These are phyloP conservation scores for Malthinus seriepunctatus DNA, from an alignment of 2,888 invertebrate genomes.

Conservation along the genomic window DNA sequence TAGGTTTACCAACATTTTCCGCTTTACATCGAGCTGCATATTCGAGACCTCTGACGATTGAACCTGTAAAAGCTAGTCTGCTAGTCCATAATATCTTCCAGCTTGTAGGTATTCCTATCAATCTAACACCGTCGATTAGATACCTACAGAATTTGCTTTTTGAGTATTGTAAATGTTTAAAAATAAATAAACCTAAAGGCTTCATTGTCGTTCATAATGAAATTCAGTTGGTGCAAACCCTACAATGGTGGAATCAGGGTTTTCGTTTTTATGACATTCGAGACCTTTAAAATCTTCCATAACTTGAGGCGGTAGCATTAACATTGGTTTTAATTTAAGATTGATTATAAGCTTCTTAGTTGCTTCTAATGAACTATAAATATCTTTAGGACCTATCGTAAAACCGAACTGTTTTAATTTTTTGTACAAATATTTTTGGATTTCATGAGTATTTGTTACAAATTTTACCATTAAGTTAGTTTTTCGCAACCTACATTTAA, in stretches of 20 bases:
- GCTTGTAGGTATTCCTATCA: constrained; percentile 81
- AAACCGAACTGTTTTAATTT: constrained; percentile 71
- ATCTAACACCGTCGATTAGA: constrained; percentile 63
- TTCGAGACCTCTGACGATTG: constrained; percentile 78
- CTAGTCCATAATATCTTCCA: constrained; percentile 72
- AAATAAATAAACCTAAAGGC: constrained; percentile 65
- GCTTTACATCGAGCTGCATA: constrained; percentile 70
- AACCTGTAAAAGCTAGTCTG: constrained; percentile 79
- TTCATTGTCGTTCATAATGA: constrained; percentile 68
- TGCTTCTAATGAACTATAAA: constrained; percentile 77
- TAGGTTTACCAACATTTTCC: constrained; percentile 76
- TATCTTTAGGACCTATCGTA: constrained; percentile 65
- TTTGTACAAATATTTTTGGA: constrained; percentile 63
- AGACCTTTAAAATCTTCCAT: constrained; percentile 74
- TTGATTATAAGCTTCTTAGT: constrained; percentile 63
- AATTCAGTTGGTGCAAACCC: constrained; percentile 81
- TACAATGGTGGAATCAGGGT: constrained; percentile 73
- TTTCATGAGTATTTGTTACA: constrained; percentile 87
- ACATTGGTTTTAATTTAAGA: constrained; percentile 67
- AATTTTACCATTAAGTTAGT: constrained; percentile 67
- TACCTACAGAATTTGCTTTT: constrained; percentile 53
- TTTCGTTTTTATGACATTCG: constrained; percentile 47
- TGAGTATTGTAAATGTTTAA: background rate
- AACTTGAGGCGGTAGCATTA: constrained; percentile 73
- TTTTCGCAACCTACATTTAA: constrained; percentile 55